Conservation (phyloP, 53 echinoderm and acorn worm species). For the Actinopyga echinites region DNA sequence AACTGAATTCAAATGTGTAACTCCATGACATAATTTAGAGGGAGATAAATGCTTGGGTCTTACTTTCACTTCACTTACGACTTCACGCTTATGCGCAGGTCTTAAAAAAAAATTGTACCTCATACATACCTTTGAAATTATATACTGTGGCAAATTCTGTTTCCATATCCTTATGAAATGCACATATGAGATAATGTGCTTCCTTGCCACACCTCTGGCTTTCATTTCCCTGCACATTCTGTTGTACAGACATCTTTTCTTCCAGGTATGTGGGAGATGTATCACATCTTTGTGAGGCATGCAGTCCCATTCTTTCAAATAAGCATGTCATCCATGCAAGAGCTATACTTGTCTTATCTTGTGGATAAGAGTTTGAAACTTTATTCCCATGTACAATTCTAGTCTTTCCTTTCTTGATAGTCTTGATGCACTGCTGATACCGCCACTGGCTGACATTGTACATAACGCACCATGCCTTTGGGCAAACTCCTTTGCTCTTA, state of each 20-base stretch:
- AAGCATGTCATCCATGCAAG: conserved; percentile 11
- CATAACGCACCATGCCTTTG: neutral
- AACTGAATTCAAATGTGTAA: too few species aligned
- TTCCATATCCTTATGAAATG: conserved; percentile 2
- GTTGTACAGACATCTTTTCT: neutral
- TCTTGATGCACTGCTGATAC: neutral
- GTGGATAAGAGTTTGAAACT: neutral
- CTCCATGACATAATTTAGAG: too few species aligned
- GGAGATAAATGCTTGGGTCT: too few species aligned
- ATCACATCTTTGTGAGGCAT: neutral
- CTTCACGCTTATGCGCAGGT: too few species aligned
- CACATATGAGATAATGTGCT: neutral
- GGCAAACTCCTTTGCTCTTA: neutral
- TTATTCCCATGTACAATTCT: neutral
- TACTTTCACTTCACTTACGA: too few species aligned
- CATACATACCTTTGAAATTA: neutral
- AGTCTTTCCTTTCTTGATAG: neutral
- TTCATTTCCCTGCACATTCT: neutral
- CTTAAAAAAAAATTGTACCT: neutral
- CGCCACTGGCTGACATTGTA: neutral
- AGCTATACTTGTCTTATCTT: neutral
- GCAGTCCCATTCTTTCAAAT: neutral
- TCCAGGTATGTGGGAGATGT: neutral
- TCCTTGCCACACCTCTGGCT: neutral
- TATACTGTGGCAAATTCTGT: neutral